phyloP scores from a whole-genome alignment of 2,888 invertebrate genomes.

The Metallyticus violacea region DNA sequence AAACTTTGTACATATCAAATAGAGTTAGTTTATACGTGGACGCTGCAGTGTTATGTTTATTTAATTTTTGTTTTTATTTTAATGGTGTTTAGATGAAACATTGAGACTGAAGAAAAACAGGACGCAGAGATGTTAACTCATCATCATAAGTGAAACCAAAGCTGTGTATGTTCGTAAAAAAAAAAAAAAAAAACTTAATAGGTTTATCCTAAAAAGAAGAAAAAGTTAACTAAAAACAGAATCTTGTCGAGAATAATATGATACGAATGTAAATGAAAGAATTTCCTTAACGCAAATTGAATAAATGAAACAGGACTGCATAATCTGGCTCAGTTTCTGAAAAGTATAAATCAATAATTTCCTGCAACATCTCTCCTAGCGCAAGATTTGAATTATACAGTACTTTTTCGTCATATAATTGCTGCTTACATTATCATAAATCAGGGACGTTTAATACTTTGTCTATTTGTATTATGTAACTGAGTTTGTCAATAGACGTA shows the following conservation, averaged over 20 bases:
- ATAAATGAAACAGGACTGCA: not conserved
- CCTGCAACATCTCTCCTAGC: no score
- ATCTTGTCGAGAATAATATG: not conserved
- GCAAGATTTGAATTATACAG: no score
- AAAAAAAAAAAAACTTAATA: not conserved
- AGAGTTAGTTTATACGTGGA: not conserved
- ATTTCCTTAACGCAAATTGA: not conserved
- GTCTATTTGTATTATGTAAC: no score
- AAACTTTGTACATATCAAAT: not conserved
- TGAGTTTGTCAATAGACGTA: no score
- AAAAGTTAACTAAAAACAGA: not conserved
- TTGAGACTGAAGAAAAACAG: not conserved
- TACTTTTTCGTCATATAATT: no score
- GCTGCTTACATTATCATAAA: no score
- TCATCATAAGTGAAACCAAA: not conserved
- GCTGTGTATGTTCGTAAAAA: not conserved
- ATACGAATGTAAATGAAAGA: not conserved
- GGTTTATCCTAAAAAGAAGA: not conserved
- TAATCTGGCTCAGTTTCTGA: not conserved
- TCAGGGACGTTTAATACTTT: no score
- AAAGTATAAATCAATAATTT: not conserved
- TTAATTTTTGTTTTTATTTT: not conserved
- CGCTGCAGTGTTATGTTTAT: not conserved
- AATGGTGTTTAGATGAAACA: not conserved
- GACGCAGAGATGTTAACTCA: no score